Conservation (phyloP, 2,888 invertebrate species). For the Ormyrus thymus region DNA sequence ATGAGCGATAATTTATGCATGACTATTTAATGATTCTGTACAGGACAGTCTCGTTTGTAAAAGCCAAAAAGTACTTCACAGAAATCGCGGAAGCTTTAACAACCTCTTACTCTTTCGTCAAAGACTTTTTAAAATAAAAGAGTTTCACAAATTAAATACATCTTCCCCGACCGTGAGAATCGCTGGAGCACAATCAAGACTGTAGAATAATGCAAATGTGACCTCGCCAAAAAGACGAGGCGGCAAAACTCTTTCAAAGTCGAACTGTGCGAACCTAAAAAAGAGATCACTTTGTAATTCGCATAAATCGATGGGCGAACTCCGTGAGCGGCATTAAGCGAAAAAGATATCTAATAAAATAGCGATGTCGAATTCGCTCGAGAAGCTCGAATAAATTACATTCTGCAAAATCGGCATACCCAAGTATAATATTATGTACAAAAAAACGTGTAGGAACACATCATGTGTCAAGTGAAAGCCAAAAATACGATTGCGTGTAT, state of each 20-base stretch:
- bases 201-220: slow-evolving; percentile 41
- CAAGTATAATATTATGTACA: slow-evolving; percentile 37
- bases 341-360: slow-evolving; percentile 63
- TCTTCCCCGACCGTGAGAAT: background rate
- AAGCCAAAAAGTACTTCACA: too few relatives aligned
- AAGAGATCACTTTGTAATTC: slow-evolving; percentile 32
- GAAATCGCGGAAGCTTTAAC: too few relatives aligned
- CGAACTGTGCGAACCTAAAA: slow-evolving; percentile 13
- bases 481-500: slow-evolving; percentile 58
- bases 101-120: too few relatives aligned
- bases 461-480: slow-evolving; percentile 48
- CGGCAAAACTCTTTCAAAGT: slow-evolving; percentile 43
- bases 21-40: slow-evolving; percentile 33
- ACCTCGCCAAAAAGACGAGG: slow-evolving; percentile 14
- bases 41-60: slow-evolving; percentile 40
- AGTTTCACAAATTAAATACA: too few relatives aligned
- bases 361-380: slow-evolving; percentile 67
- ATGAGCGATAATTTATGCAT: background rate
- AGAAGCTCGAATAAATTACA: slow-evolving; percentile 67
- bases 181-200: slow-evolving; percentile 39
- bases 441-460: slow-evolving; percentile 36
- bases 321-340: slow-evolving; percentile 63
- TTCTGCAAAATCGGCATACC: slow-evolving; percentile 68
- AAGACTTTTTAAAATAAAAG: too few relatives aligned
- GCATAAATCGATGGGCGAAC: slow-evolving; percentile 57